Evolutionary conservation across 2,113 vertebrate genomes (phyloP).

Genomic region (Microcebus ravelobensis): DNA sequence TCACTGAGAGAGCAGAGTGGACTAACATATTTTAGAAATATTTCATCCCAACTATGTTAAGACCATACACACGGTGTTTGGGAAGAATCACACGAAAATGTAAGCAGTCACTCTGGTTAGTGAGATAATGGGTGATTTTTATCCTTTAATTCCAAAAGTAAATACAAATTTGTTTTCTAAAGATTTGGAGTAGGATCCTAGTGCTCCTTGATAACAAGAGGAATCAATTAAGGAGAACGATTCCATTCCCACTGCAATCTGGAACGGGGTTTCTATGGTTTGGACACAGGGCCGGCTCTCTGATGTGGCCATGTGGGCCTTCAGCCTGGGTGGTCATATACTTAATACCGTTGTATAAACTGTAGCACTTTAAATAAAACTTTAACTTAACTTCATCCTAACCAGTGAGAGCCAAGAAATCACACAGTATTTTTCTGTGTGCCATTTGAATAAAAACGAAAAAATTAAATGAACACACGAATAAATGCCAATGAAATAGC

Average conservation of each 20-base stretch:
- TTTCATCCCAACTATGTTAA: background rate
- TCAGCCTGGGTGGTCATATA: background rate
- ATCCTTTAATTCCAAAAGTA: background rate
- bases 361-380: background rate
- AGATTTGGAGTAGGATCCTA: background rate
- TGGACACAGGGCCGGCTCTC: background rate
- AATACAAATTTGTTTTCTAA: background rate
- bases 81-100: background rate
- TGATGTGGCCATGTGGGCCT: background rate
- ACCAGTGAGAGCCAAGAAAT: background rate
- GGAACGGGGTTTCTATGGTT: background rate
- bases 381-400: background rate
- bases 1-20: background rate
- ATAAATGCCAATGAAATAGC: background rate
- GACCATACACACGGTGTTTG: background rate
- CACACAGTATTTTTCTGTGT: background rate
- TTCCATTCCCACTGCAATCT: background rate
- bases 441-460: background rate
- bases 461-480: no score
- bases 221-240: background rate
- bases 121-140: background rate
- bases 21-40: background rate
- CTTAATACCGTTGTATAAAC: background rate
- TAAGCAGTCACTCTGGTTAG: background rate
- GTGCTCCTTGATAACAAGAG: background rate